Evolutionary conservation across 2,113 vertebrate genomes (phyloP).

Genomic region (Sorex araneus): DNA sequence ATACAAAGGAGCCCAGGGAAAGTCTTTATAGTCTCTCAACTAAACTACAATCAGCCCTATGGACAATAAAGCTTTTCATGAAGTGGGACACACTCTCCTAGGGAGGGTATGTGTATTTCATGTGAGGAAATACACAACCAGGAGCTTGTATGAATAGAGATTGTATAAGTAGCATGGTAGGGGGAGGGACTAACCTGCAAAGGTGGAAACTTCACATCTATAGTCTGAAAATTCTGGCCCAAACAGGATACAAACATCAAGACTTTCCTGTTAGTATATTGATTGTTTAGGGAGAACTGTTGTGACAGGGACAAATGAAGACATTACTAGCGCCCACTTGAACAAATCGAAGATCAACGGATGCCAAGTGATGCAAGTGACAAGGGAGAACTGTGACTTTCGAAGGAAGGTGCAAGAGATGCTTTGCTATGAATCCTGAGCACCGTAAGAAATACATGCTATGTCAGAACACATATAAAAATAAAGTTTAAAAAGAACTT

Average conservation of each 20-base stretch:
- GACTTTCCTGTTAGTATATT: not conserved
- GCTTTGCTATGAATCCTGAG: not conserved
- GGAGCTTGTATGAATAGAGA: too few relatives aligned
- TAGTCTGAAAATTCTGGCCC: not conserved
- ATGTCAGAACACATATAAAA: not conserved
- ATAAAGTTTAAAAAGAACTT: not conserved
- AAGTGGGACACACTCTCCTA: not conserved
- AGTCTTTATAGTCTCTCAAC: too few relatives aligned
- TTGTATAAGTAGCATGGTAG: not conserved
- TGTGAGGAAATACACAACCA: not conserved
- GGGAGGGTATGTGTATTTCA: not conserved
- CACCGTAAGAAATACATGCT: not conserved
- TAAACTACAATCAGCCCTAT: too few relatives aligned
- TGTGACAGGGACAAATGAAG: too few relatives aligned
- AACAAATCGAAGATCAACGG: too few relatives aligned
- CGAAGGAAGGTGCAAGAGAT: too few relatives aligned
- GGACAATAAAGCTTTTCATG: too few relatives aligned
- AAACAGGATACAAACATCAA: not conserved
- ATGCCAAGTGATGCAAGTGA: too few relatives aligned
- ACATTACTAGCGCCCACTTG: too few relatives aligned
- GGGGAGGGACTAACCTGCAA: not conserved
- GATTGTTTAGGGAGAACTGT: not conserved
- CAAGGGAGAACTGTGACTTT: not conserved
- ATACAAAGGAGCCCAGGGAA: too few relatives aligned
- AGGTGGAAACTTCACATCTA: not conserved